Evolutionary conservation across 2,113 vertebrate genomes (phyloP).

Genomic region (Labeo rohita): DNA sequence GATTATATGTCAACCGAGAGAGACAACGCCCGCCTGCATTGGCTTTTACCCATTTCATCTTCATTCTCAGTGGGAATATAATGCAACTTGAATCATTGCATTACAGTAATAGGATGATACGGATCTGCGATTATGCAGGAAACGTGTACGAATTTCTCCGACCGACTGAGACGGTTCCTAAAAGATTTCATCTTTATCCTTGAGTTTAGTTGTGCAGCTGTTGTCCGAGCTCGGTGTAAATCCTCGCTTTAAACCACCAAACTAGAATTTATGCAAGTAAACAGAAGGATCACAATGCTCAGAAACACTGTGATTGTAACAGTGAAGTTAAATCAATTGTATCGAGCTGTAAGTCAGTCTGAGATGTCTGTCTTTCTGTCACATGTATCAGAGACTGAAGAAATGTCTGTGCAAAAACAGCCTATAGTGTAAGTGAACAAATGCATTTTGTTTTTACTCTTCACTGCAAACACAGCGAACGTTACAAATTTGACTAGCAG

Average conservation of each 20-base stretch:
- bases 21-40: conserved; percentile 64
- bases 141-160: neutral
- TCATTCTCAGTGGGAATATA: neutral
- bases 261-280: neutral
- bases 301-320: no score
- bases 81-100: neutral
- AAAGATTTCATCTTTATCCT: neutral
- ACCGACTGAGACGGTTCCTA: neutral
- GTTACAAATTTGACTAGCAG: no score
- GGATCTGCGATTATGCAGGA: neutral
- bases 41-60: conserved; percentile 46
- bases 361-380: no score
- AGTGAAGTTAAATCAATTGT: no score
- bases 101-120: neutral
- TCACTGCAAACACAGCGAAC: no score
- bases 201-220: neutral
- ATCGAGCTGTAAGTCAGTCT: no score
- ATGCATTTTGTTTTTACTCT: no score
- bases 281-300: no score
- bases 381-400: no score
- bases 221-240: neutral
- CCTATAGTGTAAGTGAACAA: no score
- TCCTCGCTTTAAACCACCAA: neutral
- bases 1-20: conserved; percentile 80
- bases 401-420: no score